phyloP scores from a whole-genome alignment of 2,113 vertebrate genomes.

The Ammodytes dubius region DNA sequence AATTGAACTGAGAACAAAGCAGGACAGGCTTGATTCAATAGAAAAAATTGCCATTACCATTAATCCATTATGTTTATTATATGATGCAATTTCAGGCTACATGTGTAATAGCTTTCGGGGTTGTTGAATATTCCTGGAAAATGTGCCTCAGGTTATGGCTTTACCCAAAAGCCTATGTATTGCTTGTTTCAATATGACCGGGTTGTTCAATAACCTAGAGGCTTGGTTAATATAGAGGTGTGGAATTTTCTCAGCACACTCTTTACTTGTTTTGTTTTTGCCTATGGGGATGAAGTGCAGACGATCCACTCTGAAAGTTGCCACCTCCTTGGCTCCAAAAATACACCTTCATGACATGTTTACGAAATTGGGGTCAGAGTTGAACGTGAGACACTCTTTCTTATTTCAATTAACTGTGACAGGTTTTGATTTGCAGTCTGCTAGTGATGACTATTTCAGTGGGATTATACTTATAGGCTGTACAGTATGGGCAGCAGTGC shows the following conservation, averaged over 20 bases:
- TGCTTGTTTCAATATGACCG: slow-evolving; percentile 27
- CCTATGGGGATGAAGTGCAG: not conserved
- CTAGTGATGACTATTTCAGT: not conserved
- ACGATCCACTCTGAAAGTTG: slow-evolving; percentile 16
- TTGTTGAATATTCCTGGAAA: slow-evolving; percentile 45
- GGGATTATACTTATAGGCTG: slow-evolving; percentile 19
- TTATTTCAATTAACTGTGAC: not conserved
- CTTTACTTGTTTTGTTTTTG: not conserved
- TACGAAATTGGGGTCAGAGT: not conserved
- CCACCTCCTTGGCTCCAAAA: not conserved
- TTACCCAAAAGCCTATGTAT: slow-evolving; percentile 12
- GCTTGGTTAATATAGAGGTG: slow-evolving; percentile 23
- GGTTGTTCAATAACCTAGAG: slow-evolving; percentile 34
- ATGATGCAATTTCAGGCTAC: slow-evolving; percentile 50
- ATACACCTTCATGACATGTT: not conserved
- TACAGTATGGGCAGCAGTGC: slow-evolving; percentile 6
- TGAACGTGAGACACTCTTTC: not conserved
- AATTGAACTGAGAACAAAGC: slow-evolving; percentile 27
- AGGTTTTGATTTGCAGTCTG: not conserved
- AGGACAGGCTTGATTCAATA: slow-evolving; percentile 6
- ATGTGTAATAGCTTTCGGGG: slow-evolving; percentile 49
- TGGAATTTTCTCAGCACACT: slow-evolving; percentile 1
- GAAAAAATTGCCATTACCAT: slow-evolving; percentile 33
- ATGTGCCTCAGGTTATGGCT: slow-evolving; percentile 26
- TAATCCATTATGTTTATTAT: slow-evolving; percentile 47